Evolutionary conservation across 64 coral and sea anemone species (phyloP).

Genomic region (Dendronephthya gigantea): DNA sequence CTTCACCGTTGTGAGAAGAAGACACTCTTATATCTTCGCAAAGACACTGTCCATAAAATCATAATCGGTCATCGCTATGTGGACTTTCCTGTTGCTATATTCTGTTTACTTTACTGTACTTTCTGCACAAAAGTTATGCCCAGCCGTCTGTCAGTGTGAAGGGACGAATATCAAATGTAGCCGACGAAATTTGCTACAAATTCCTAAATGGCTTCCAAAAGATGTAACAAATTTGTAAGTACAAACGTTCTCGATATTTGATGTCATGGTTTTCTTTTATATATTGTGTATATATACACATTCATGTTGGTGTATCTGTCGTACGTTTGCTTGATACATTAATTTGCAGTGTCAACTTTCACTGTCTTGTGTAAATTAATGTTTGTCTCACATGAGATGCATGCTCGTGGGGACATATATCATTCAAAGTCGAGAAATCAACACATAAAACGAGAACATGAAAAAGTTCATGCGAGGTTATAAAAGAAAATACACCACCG

Average conservation of each 20-base stretch:
- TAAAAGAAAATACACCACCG: not conserved
- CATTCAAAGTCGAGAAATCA: not conserved
- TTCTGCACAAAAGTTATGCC: not conserved
- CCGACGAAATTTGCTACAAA: not conserved
- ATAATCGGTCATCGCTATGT: not conserved
- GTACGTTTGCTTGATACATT: not conserved
- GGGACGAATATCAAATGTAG: not conserved
- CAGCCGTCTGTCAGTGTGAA: not conserved
- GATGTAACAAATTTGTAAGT: constrained; percentile 4
- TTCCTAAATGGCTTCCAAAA: not conserved
- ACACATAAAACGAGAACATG: not conserved
- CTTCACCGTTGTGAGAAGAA: not conserved
- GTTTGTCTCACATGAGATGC: not conserved
- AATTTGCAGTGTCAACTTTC: not conserved
- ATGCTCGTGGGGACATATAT: not conserved
- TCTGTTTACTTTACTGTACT: not conserved
- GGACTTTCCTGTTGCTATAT: not conserved
- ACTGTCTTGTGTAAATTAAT: not conserved
- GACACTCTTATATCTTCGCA: not conserved
- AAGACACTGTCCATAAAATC: not conserved
- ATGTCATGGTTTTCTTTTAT: not conserved
- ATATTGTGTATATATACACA: not conserved
- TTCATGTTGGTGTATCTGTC: too few relatives aligned
- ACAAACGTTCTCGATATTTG: not conserved
- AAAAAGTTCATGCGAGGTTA: not conserved